These are phyloP conservation scores for Coelinius sp. DNA, from an alignment of 2,888 invertebrate genomes.

Conservation along the genomic window DNA sequence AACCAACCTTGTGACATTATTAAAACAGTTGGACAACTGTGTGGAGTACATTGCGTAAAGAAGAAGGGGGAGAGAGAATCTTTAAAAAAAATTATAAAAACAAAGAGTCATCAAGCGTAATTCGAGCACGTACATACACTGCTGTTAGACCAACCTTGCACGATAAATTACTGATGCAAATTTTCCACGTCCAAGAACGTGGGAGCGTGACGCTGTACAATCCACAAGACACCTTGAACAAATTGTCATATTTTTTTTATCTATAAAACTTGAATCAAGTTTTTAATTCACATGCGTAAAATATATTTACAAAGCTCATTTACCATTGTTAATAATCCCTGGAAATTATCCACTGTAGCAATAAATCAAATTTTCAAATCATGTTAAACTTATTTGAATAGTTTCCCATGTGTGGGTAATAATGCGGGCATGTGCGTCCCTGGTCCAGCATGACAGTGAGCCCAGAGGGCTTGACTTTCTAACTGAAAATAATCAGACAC, in stretches of 20 bases:
- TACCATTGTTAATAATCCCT: neutral
- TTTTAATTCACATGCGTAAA: neutral
- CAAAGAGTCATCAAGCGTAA: slow-evolving; percentile 4
- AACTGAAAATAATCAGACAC: slow-evolving; percentile 40
- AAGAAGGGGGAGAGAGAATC: neutral
- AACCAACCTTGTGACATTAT: slow-evolving; percentile 16
- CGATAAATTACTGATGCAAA: slow-evolving; percentile 24
- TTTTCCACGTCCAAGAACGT: slow-evolving; percentile 18
- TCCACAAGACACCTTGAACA: slow-evolving; percentile 3
- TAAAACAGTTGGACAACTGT: slow-evolving; percentile 6
- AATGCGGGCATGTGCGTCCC: slow-evolving; percentile 2
- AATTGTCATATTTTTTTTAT: slow-evolving; percentile 28
- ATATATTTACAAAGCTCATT: neutral
- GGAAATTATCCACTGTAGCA: neutral
- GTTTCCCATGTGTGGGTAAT: neutral
- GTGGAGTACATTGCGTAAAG: neutral
- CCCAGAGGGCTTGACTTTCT: slow-evolving; percentile 47
- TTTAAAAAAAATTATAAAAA: neutral
- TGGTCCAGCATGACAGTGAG: slow-evolving; percentile 24
- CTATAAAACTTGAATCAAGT: neutral
- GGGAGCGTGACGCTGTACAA: slow-evolving; percentile 14
- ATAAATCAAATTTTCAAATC: neutral
- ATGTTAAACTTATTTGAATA: neutral
- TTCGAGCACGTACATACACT: neutral
- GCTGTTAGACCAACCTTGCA: slow-evolving; percentile 7